Base-by-base conservation (phyloP, 2,888 invertebrate genomes). In the Hypercompe scribonia region DNA sequence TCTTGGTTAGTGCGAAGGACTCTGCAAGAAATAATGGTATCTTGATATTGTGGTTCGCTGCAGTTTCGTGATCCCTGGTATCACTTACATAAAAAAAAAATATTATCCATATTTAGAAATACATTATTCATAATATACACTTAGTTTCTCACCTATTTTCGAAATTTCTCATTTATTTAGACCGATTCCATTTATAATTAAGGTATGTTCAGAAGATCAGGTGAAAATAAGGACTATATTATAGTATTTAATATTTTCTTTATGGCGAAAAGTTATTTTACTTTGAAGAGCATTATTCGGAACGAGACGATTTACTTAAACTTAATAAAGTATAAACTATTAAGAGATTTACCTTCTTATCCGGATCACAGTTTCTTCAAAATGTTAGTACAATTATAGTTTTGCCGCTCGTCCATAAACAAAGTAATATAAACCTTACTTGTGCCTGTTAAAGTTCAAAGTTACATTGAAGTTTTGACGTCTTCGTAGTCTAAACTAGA, bases 341-440 rank as follows among this genome's bases (percentile, higher is more conserved):
- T 81, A 83, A 85, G 80, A 82, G 77, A 81, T 77, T 85, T 85
- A 84, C 82, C 77, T 74, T 71, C 61, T 63, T n/a, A 78, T 58
- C 76, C 79, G 68, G 70, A 80, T 83, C 78, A 78, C 80, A 79
- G 77, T 79, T 74, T 70, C 66, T 67, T 72, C 67, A 78, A 80
- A 83, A 78, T 71, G 69, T 78, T 76, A 77, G 68, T 70, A 68
- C 68, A 76, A 74, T 69, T 50, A 18, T 54, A 61, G 34, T 67
- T 83, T 82, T 75, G 74, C 73, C 73, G 73, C 61, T 34, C 61
- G 21, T 18, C 63, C 50, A 58, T n/a, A 8, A 46, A 2, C 34
- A 71, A 34, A 61, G 71, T 10, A 80, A 67, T 74, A 65, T 75
- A 36, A 78, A 54, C 77, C 70, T 13, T 84, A 76, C 10, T 8